These are phyloP conservation scores for Agrilus mali DNA, from an alignment of 2,888 invertebrate genomes.

Conservation along the genomic window DNA sequence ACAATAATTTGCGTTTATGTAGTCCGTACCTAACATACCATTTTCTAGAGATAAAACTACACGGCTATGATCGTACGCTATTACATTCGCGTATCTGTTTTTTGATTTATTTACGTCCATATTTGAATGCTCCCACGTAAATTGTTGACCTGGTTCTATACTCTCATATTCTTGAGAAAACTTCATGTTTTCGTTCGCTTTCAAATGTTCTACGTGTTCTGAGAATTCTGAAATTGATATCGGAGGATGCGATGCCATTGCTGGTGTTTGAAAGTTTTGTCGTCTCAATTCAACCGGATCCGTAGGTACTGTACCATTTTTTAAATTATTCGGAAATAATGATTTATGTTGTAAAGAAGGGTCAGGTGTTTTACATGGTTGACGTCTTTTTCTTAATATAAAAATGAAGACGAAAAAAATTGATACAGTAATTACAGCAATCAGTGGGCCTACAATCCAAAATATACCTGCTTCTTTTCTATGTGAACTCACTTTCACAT, in stretches of 20 bases:
- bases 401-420: conserved; percentile 69
- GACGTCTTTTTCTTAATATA: conserved; percentile 63
- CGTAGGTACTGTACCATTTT: conserved; percentile 64
- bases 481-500: conserved; percentile 68
- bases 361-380: conserved; percentile 83
- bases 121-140: conserved; percentile 98
- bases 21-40: conserved; percentile 80
- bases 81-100: conserved; percentile 97
- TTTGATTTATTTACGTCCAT: conserved; percentile 96
- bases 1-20: conserved; percentile 98
- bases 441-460: conserved; percentile 83
- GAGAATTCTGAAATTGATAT: conserved; percentile 88
- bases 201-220: conserved; percentile 90
- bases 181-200: conserved; percentile 89
- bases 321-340: conserved; percentile 74
- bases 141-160: conserved; percentile 98
- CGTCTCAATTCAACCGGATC: conserved; percentile 95
- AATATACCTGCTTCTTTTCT: conserved; percentile 76
- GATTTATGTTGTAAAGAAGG: conserved; percentile 83
- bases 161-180: conserved; percentile 98
- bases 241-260: conserved; percentile 93
- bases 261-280: conserved; percentile 92
- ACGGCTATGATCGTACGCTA: conserved; percentile 95
- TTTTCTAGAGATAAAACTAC: conserved; percentile 86
- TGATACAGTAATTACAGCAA: conserved; percentile 77